Conservation (phyloP, 2,888 invertebrate species). For the Lacanobia wlatinum region DNA sequence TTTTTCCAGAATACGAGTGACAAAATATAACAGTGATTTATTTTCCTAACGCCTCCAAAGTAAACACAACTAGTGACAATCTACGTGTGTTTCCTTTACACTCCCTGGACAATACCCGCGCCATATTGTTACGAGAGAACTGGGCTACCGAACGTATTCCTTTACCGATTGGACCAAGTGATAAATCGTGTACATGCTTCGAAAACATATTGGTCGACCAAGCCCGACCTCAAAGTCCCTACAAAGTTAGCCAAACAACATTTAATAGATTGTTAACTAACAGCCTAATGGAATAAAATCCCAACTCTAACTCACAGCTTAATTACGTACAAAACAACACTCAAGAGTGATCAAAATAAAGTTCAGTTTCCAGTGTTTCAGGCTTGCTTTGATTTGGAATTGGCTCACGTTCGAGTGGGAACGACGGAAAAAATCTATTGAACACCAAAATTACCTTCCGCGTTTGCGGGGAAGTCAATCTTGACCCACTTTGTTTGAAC, state of each 20-base stretch:
- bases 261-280: slow-evolving; percentile 65
- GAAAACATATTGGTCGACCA: slow-evolving; percentile 48
- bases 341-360: slow-evolving; percentile 33
- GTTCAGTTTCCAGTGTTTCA: slow-evolving; percentile 47
- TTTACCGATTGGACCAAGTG: slow-evolving; percentile 38
- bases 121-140: slow-evolving; percentile 32
- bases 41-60: slow-evolving; percentile 15
- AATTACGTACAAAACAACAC: slow-evolving; percentile 34
- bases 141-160: slow-evolving; percentile 24
- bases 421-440: slow-evolving; percentile 69
- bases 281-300: slow-evolving; percentile 62
- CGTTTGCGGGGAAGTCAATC: slow-evolving; percentile 66
- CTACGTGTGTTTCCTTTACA: slow-evolving; percentile 27
- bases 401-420: slow-evolving; percentile 65
- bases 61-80: slow-evolving; percentile 31
- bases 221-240: slow-evolving; percentile 35
- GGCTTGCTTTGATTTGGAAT: slow-evolving; percentile 60
- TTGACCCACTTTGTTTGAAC: slow-evolving; percentile 69
- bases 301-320: slow-evolving; percentile 23
- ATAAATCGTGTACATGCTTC: slow-evolving; percentile 51
- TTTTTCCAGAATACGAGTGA: too few species aligned
- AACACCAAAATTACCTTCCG: slow-evolving; percentile 68
- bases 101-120: slow-evolving; percentile 26
- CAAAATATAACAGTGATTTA: background rate
- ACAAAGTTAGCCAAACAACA: slow-evolving; percentile 61